These are phyloP conservation scores for Phyllotreta cruciferae DNA, from an alignment of 2,888 invertebrate genomes.

Conservation along the genomic window DNA sequence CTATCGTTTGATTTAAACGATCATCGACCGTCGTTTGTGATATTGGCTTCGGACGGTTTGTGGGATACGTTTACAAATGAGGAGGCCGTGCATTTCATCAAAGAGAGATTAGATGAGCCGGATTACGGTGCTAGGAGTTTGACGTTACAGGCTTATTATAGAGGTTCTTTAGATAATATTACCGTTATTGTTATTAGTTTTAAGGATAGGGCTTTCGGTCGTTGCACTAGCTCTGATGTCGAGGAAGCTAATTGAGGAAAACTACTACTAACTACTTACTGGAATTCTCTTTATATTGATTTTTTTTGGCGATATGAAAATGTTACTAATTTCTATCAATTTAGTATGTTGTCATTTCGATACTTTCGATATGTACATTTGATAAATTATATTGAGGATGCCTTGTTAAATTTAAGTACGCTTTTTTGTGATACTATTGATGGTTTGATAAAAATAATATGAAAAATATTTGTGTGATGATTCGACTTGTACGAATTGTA, in stretches of 20 bases:
- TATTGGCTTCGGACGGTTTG: slow-evolving; percentile 93
- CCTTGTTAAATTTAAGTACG: slow-evolving; percentile 18
- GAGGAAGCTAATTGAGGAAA: too few relatives aligned
- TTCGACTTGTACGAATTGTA: background rate
- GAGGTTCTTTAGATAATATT: slow-evolving; percentile 94
- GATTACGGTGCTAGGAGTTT: slow-evolving; percentile 92
- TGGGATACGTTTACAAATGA: slow-evolving; percentile 97
- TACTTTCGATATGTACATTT: too few relatives aligned
- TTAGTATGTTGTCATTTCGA: too few relatives aligned
- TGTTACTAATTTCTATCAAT: too few relatives aligned
- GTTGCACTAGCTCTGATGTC: slow-evolving; percentile 16
- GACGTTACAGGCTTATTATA: slow-evolving; percentile 87
- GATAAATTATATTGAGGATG: background rate
- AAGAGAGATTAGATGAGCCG: slow-evolving; percentile 83
- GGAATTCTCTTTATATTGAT: too few relatives aligned
- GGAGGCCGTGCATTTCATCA: slow-evolving; percentile 89
- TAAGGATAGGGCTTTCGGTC: slow-evolving; percentile 61
- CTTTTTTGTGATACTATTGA: slow-evolving; percentile 27
- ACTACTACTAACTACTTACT: too few relatives aligned
- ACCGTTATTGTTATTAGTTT: slow-evolving; percentile 91
- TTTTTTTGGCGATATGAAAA: too few relatives aligned
- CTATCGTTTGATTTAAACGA: slow-evolving; percentile 87
- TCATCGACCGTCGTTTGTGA: slow-evolving; percentile 86
- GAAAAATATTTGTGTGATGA: slow-evolving; percentile 12
- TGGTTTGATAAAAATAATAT: slow-evolving; percentile 1